A percentile compares a stretch with the other conserved stretches of the same genome.
These are phyloP conservation scores for Enteromius treurensis DNA, from an alignment of 2,797 vertebrate species.

Conservation along the genomic window DNA sequence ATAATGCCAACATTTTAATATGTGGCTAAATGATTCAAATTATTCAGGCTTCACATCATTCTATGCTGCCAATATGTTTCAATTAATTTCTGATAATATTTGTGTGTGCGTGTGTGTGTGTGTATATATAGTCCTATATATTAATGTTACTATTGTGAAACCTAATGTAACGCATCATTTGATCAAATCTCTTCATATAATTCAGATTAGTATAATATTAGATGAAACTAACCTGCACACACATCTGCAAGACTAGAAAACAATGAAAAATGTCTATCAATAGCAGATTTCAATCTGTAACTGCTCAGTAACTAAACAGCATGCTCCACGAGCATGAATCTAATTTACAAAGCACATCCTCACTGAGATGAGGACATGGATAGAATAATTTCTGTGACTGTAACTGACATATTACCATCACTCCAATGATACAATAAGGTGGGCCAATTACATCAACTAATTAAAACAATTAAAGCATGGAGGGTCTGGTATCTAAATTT, in stretches of 20 bases:
- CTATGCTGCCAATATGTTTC: neutral
- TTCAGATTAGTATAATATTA: neutral
- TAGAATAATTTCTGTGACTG: constrained; percentile 64
- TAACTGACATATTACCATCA: constrained; percentile 63
- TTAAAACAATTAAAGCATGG: constrained; percentile 76
- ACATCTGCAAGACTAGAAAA: neutral
- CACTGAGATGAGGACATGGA: constrained; percentile 26
- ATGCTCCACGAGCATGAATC: constrained; percentile 63
- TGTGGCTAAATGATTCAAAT: neutral
- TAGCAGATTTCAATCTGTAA: neutral
- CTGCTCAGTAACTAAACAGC: constrained; percentile 65
- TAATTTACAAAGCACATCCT: constrained; percentile 63
- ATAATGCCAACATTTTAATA: neutral
- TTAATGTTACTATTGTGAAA: neutral
- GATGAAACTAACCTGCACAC: neutral
- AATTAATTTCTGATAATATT: neutral
- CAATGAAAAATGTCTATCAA: neutral
- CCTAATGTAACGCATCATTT: neutral
- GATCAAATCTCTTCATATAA: neutral
- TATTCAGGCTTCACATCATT: neutral
- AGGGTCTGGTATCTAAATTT: constrained; percentile 66
- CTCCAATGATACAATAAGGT: constrained; percentile 65
- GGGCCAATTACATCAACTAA: constrained; percentile 74
- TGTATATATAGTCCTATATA: neutral
- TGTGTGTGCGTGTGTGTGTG: neutral